These are phyloP conservation scores for Amphibalanus amphitrite DNA, from an alignment of 1,140 invertebrate genomes.

Conservation along the genomic window DNA sequence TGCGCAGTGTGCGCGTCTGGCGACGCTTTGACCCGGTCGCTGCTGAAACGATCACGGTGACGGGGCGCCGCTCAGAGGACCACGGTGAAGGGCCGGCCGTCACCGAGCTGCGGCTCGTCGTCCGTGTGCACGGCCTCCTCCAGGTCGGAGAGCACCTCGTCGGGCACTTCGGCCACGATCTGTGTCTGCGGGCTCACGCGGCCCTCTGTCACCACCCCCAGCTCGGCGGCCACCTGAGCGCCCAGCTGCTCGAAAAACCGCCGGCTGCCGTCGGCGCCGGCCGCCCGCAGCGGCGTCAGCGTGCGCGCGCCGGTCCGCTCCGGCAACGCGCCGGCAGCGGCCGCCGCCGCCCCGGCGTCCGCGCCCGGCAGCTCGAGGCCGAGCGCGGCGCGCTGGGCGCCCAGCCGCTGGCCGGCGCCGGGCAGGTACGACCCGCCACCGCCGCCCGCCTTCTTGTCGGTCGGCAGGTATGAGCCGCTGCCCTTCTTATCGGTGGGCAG, in stretches of 20 bases:
- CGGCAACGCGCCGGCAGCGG: background rate
- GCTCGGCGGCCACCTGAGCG: background rate
- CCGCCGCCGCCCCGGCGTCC: too few species aligned
- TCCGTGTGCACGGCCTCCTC: background rate
- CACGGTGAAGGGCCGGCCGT: background rate
- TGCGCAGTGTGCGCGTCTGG: too few species aligned
- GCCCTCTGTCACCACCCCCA: background rate
- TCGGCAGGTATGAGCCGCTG: background rate
- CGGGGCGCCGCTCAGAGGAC: background rate
- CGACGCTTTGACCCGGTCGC: too few species aligned
- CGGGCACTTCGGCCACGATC: background rate
- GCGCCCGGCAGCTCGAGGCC: background rate
- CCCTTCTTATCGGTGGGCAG: background rate
- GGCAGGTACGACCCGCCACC: background rate
- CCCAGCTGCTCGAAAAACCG: background rate
- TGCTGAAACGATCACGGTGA: too few species aligned
- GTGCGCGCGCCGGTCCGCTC: too few species aligned
- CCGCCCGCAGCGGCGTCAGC: background rate
- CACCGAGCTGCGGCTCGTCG: background rate
- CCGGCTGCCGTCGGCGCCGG: background rate
- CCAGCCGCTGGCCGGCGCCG: background rate
- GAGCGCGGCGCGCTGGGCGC: background rate
- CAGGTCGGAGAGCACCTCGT: background rate
- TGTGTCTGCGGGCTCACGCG: background rate
- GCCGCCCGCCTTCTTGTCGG: background rate